Conservation (phyloP, 2,888 invertebrate genomes). For the Limenitis arthemis region DNA sequence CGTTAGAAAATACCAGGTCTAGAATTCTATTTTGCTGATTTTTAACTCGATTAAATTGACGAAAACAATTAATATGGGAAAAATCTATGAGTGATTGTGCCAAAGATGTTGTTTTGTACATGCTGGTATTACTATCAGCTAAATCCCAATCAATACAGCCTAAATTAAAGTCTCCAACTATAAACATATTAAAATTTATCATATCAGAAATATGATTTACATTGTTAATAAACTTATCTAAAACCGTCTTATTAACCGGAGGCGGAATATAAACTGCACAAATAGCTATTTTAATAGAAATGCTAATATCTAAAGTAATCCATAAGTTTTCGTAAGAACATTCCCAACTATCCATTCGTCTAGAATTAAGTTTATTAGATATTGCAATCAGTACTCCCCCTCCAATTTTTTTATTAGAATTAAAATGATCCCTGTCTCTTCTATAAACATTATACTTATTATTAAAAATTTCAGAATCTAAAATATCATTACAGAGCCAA, state of each 20-base stretch:
- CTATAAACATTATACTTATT: too few species aligned
- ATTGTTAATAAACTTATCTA: conserved; percentile 2
- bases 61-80: background rate
- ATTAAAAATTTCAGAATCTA: too few species aligned
- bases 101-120: background rate
- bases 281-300: background rate
- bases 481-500: too few species aligned
- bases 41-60: background rate
- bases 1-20: background rate
- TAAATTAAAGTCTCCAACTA: conserved; percentile 10
- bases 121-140: background rate
- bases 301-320: too few species aligned
- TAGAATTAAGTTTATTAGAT: background rate
- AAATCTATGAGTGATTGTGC: background rate
- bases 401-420: too few species aligned
- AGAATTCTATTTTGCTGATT: background rate
- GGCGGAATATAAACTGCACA: conserved; percentile 6
- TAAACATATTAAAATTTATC: background rate
- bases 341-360: background rate
- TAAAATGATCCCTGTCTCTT: too few species aligned
- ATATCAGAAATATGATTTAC: background rate
- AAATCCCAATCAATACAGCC: conserved; percentile 6
- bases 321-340: background rate
- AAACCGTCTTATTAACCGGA: background rate
- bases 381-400: background rate